A percentile compares a stretch with the other conserved stretches of the same genome.
phyloP scores from a whole-genome alignment of 2,113 vertebrate genomes.

The Macroglossus sobrinus region DNA sequence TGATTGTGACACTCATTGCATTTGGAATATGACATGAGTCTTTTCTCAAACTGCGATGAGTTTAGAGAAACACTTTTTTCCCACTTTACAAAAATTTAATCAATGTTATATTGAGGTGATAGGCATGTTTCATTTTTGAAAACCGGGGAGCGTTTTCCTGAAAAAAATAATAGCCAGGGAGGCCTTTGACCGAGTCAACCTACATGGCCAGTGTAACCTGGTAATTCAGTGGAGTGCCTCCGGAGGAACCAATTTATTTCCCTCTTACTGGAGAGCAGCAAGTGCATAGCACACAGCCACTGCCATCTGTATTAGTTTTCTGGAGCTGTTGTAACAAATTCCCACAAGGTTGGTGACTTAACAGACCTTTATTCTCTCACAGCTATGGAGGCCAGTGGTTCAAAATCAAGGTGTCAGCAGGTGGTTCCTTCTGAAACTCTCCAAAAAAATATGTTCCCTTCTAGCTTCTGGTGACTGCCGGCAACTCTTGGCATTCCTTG shows the following conservation, averaged over 20 bases:
- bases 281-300: background rate
- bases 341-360: background rate
- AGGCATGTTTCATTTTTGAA: background rate
- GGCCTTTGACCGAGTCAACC: background rate
- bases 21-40: background rate
- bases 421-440: background rate
- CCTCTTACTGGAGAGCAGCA: background rate
- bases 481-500: background rate
- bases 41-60: background rate
- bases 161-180: background rate
- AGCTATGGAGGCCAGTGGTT: background rate
- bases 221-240: background rate
- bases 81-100: background rate
- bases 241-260: background rate
- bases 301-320: background rate
- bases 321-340: background rate
- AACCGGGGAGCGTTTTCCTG: background rate
- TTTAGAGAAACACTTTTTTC: background rate
- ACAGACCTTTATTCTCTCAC: background rate
- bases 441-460: background rate
- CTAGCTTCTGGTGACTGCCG: background rate
- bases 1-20: background rate
- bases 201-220: background rate
- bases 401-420: background rate
- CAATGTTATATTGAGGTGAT: background rate